Evolutionary conservation across 1,140 invertebrate species (phyloP), one percentile per base, ranked within the genome.

Genomic region (Phthorimaea operculella): DNA sequence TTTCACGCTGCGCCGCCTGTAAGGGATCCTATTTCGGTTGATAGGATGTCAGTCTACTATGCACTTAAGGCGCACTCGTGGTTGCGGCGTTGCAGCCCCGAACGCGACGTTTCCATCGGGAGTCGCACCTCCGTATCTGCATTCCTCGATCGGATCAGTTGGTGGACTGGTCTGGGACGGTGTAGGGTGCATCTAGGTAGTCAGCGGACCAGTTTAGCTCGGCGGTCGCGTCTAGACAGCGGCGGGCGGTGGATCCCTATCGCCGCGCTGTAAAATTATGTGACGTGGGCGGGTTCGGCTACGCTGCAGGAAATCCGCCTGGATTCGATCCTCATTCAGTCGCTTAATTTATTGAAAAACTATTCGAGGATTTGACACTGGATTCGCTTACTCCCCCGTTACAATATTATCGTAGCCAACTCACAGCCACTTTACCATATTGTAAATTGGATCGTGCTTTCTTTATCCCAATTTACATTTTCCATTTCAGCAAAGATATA

Each of bases 161-260:
- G 70, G 48, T 44, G 48, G 77, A 80, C 70, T 53, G 51, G 64
- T 79, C 70, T 52, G 62, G 57, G 51, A 60, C 52, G 54, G 52
- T 42, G 55, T 51, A 47, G 51, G 53, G 54, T 58, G 56, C 36
- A 59, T 62, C 54, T 54, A 48, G 63, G 53, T 54, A 52, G 74
- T 80, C 64, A 72, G 61, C 55, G 59, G 63, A 80, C 76, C 51
- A 71, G 78, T 83, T 69, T 76, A 74, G 70, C 60, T 63, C 60
- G 62, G 55, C 58, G 57, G 76, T 81, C 74, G 76, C 62, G 80
- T 83, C 80, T 83, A 81, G 80, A 83, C 80, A 28, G 21, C 21
- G 21, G 21, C 75, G 75, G 65, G 69, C 70, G 70, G 68, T 66
- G 74, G 72, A 69, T 72, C 66, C 59, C 74, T 74, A 77, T 79